Percentiles rank a stretch among this genome's conserved stretches.
These are phyloP conservation scores for Drosophila cardini DNA, from an alignment of 1,140 invertebrate species.

Conservation along the genomic window DNA sequence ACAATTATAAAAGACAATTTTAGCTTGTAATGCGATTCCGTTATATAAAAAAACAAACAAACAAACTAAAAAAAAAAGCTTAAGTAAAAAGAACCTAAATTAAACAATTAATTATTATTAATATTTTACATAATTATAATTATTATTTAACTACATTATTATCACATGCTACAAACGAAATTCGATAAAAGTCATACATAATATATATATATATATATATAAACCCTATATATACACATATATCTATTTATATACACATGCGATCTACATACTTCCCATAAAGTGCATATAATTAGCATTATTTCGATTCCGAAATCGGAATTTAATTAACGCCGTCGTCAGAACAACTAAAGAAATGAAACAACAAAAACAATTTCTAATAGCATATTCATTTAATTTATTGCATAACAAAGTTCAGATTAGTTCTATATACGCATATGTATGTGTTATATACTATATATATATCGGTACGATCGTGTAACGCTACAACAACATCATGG, in stretches of 20 bases:
- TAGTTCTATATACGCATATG: background rate
- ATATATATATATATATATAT: slow-evolving; percentile 56
- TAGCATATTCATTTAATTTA: slow-evolving; percentile 47
- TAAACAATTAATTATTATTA: slow-evolving; percentile 37
- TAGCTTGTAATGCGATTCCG: slow-evolving; percentile 63
- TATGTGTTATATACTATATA: background rate
- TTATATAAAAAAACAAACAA: slow-evolving; percentile 24
- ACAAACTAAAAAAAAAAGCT: slow-evolving; percentile 10
- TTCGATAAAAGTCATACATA: slow-evolving; percentile 69
- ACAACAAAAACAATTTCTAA: slow-evolving; percentile 8
- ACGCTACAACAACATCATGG: background rate
- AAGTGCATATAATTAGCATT: slow-evolving; percentile 37
- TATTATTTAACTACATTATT: slow-evolving; percentile 43
- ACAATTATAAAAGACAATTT: slow-evolving; percentile 77
- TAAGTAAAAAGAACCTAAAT: slow-evolving; percentile 20
- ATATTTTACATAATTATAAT: slow-evolving; percentile 17
- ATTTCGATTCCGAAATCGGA: slow-evolving; percentile 9
- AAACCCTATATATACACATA: slow-evolving; percentile 26
- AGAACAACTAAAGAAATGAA: background rate
- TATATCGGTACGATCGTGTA: slow-evolving; percentile 16
- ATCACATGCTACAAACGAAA: slow-evolving; percentile 48
- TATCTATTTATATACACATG: slow-evolving; percentile 35
- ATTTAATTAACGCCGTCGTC: slow-evolving; percentile 13
- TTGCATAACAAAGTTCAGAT: slow-evolving; percentile 12
- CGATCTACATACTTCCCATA: slow-evolving; percentile 12